phyloP scores from a whole-genome alignment of 2,113 vertebrate species.

The Hemicordylus capensis region DNA sequence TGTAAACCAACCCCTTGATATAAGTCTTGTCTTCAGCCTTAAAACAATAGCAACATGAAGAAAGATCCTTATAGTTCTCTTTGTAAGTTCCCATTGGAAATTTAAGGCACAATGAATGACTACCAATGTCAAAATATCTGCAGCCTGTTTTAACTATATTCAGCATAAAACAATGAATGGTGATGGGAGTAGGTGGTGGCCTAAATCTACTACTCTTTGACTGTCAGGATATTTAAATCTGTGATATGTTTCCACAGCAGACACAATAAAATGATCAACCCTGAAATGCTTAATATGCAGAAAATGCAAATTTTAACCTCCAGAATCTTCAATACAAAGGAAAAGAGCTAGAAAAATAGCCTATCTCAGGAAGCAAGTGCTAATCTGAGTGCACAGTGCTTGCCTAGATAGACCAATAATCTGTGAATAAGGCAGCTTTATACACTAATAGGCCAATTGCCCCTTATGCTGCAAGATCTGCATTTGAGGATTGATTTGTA shows the following conservation, averaged over 20 bases:
- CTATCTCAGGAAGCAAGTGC: neutral
- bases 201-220: neutral
- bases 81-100: too few relatives aligned
- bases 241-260: neutral
- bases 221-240: neutral
- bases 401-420: neutral
- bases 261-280: neutral
- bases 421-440: neutral
- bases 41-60: neutral
- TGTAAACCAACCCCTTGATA: neutral
- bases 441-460: neutral
- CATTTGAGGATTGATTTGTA: neutral
- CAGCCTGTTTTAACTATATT: neutral
- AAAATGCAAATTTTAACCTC: neutral
- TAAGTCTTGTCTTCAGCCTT: neutral
- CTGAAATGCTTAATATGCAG: neutral
- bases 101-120: neutral
- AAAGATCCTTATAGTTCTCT: neutral
- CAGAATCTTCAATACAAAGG: neutral
- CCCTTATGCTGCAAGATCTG: neutral
- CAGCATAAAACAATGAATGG: neutral
- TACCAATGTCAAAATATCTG: neutral
- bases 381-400: neutral
- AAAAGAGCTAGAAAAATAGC: neutral
- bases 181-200: neutral